Evolutionary conservation across 2,888 invertebrate genomes (phyloP).

Genomic region (Tribolium freemani): DNA sequence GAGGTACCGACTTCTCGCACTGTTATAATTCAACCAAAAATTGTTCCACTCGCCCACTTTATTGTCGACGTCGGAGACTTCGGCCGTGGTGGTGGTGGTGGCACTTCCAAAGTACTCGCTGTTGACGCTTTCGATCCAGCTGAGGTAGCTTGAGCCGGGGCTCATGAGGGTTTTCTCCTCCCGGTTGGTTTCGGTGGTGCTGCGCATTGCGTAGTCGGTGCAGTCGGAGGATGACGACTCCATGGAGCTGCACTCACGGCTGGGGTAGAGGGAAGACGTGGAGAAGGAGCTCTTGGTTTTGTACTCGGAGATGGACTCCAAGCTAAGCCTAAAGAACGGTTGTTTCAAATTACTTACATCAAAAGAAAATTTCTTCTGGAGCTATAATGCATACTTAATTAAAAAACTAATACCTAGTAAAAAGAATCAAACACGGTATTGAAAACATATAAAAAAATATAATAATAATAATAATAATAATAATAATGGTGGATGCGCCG

Average conservation of each 20-base stretch:
- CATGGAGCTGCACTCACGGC: slow-evolving; percentile 57
- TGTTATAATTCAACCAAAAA: slow-evolving; percentile 68
- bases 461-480: too few relatives aligned
- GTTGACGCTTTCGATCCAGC: slow-evolving; percentile 67
- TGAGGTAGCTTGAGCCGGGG: slow-evolving; percentile 64
- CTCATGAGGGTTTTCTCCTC: slow-evolving; percentile 60
- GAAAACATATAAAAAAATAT: too few relatives aligned
- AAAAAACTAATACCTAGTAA: too few relatives aligned
- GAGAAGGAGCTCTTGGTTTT: slow-evolving; percentile 64
- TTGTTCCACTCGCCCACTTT: slow-evolving; percentile 69
- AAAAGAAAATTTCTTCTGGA: too few relatives aligned
- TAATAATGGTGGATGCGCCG: too few relatives aligned
- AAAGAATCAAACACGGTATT: too few relatives aligned
- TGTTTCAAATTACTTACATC: too few relatives aligned
- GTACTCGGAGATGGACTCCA: slow-evolving; percentile 67
- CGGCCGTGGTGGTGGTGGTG: slow-evolving; percentile 33
- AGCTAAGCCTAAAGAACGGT: slow-evolving; percentile 57
- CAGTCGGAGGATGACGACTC: slow-evolving; percentile 63
- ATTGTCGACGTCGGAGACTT: slow-evolving; percentile 57
- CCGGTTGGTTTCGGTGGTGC: slow-evolving; percentile 50
- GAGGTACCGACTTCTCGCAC: slow-evolving; percentile 61
- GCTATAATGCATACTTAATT: too few relatives aligned
- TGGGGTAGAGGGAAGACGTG: slow-evolving; percentile 53
- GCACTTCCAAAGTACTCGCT: slow-evolving; percentile 62
- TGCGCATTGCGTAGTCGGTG: slow-evolving; percentile 62